phyloP scores from a whole-genome alignment of 2,113 vertebrate species.

The Sminthopsis crassicaudata region DNA sequence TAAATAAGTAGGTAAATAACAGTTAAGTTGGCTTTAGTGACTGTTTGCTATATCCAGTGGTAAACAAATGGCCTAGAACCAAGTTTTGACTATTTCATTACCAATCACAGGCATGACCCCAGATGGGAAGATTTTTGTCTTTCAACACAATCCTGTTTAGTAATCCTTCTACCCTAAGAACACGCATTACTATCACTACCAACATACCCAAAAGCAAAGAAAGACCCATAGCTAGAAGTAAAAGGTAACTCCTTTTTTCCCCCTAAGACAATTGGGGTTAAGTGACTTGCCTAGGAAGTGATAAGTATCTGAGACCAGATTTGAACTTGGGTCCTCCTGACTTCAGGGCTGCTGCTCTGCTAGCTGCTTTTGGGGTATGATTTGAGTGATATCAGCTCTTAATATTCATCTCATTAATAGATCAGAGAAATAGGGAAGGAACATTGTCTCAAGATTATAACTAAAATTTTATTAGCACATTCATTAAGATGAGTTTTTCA shows the following conservation, averaged over 20 bases:
- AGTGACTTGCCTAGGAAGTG: too few relatives aligned
- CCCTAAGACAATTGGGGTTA: too few relatives aligned
- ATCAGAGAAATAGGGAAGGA: neutral
- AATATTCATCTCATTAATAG: neutral
- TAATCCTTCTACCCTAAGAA: neutral
- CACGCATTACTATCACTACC: neutral
- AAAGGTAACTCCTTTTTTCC: too few relatives aligned
- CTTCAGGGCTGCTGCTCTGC: too few relatives aligned
- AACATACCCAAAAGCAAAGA: neutral
- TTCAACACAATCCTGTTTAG: neutral
- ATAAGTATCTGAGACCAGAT: too few relatives aligned
- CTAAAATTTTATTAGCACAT: neutral
- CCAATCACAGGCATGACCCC: neutral
- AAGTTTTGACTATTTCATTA: neutral
- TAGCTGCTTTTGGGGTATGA: neutral
- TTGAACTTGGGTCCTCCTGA: too few relatives aligned
- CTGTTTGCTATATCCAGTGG: neutral
- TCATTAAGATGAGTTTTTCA: neutral
- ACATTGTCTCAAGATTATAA: neutral
- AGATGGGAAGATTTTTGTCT: neutral
- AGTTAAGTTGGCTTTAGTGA: too few relatives aligned
- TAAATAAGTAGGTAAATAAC: too few relatives aligned
- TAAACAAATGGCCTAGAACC: neutral
- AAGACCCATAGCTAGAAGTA: neutral
- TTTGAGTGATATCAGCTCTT: neutral